These are phyloP conservation scores for Pitangus sulphuratus DNA, from an alignment of 2,797 vertebrate genomes.

Conservation along the genomic window DNA sequence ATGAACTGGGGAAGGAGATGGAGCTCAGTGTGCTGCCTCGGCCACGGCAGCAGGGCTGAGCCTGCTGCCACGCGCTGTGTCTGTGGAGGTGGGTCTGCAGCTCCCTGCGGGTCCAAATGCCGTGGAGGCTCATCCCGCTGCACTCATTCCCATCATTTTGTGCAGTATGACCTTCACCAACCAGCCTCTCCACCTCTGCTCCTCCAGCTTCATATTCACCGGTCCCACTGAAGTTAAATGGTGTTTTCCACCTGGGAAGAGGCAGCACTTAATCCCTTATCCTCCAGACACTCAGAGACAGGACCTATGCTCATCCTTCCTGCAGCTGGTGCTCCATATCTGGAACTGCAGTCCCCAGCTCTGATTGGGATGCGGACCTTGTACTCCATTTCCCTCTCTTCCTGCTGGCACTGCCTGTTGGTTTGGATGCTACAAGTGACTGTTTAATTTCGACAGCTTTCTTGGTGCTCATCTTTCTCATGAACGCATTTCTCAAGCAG, in stretches of 20 bases:
- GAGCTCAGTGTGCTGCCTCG: not conserved
- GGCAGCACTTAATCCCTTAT: not conserved
- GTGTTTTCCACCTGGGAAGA: not conserved
- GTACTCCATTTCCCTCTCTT: not conserved
- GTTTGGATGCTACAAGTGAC: slow-evolving; percentile 23
- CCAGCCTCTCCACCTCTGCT: not conserved
- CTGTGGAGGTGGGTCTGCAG: not conserved
- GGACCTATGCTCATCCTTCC: not conserved
- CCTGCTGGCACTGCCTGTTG: slow-evolving; percentile 40
- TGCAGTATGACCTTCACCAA: not conserved
- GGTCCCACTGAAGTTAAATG: rapidly evolving
- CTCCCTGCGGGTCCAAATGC: not conserved
- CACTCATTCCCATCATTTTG: not conserved
- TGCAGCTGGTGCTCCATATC: not conserved
- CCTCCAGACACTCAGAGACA: not conserved
- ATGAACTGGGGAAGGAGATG: not conserved
- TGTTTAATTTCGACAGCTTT: slow-evolving; percentile 40
- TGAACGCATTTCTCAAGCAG: slow-evolving; percentile 30
- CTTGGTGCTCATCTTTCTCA: not conserved
- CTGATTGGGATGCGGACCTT: slow-evolving; percentile 49
- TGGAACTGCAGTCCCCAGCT: not conserved
- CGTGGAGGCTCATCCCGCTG: not conserved
- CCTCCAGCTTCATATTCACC: not conserved
- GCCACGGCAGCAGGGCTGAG: not conserved
- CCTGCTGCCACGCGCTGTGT: not conserved